Conservation (phyloP, 2,797 vertebrate genomes). For the Anguilla megastoma region DNA sequence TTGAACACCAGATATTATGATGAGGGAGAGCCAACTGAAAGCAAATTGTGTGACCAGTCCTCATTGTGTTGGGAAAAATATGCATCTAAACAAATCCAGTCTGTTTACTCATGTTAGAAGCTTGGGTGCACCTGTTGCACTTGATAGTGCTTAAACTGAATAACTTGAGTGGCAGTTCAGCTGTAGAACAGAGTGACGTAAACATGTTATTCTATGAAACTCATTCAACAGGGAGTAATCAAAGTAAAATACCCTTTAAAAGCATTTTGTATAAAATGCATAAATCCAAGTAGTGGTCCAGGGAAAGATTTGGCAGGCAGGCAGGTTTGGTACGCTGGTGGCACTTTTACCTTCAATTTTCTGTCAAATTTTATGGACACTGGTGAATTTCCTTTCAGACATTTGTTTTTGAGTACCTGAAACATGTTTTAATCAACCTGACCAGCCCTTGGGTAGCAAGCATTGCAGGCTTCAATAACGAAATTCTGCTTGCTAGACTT, state of each 20-base stretch:
- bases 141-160: not conserved
- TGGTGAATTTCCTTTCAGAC: no score
- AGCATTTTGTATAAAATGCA: not conserved
- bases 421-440: no score
- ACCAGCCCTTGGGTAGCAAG: no score
- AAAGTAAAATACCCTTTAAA: not conserved
- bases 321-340: no score
- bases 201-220: not conserved
- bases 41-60: not conserved
- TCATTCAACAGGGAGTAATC: not conserved
- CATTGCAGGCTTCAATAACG: no score
- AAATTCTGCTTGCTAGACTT: no score
- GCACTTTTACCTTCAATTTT: no score
- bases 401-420: no score
- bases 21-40: not conserved
- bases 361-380: no score
- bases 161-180: not conserved
- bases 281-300: no score
- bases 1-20: not conserved
- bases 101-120: not conserved
- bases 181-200: not conserved
- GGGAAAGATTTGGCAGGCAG: no score
- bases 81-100: not conserved
- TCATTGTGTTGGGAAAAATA: not conserved
- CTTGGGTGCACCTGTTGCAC: no score